These are phyloP conservation scores for Perodicticus potto DNA, from an alignment of 2,797 vertebrate species.

Conservation along the genomic window DNA sequence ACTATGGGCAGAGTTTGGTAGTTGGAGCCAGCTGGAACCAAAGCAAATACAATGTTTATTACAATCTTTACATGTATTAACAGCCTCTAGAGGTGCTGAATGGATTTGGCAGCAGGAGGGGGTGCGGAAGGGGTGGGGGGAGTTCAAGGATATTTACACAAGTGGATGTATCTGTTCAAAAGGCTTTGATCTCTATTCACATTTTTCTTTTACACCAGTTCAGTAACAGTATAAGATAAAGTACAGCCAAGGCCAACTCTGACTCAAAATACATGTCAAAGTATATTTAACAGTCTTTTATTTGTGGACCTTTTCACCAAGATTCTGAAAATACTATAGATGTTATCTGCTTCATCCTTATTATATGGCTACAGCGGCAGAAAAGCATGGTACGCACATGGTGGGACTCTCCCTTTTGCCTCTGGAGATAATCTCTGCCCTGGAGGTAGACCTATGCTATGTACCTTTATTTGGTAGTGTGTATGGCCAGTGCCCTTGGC, in stretches of 20 bases:
- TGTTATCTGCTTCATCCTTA: background rate
- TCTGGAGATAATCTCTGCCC: background rate
- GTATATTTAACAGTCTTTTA: conserved; percentile 57
- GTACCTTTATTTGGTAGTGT: background rate
- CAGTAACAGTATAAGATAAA: conserved; percentile 83
- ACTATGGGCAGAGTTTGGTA: conserved; percentile 77
- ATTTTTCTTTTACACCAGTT: conserved; percentile 84
- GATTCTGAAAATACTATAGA: background rate
- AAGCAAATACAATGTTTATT: conserved; percentile 86
- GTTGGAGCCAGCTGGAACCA: conserved; percentile 84
- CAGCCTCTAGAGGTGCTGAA: conserved; percentile 84
- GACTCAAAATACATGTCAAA: conserved; percentile 65
- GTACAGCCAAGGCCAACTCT: conserved; percentile 68
- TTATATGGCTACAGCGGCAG: background rate
- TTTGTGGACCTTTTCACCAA: conserved; percentile 36
- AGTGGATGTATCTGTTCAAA: conserved; percentile 86
- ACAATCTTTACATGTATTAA: conserved; percentile 83
- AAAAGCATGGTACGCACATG: rapidly evolving
- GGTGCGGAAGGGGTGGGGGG: conserved; percentile 34
- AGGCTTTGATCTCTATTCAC: conserved; percentile 85
- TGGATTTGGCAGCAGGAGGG: conserved; percentile 64
- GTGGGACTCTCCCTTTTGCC: background rate
- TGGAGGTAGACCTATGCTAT: background rate
- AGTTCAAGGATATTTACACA: conserved; percentile 85
- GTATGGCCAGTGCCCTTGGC: background rate